Evolutionary conservation across 2,797 vertebrate species (phyloP).

Genomic region (Danio tinwini): DNA sequence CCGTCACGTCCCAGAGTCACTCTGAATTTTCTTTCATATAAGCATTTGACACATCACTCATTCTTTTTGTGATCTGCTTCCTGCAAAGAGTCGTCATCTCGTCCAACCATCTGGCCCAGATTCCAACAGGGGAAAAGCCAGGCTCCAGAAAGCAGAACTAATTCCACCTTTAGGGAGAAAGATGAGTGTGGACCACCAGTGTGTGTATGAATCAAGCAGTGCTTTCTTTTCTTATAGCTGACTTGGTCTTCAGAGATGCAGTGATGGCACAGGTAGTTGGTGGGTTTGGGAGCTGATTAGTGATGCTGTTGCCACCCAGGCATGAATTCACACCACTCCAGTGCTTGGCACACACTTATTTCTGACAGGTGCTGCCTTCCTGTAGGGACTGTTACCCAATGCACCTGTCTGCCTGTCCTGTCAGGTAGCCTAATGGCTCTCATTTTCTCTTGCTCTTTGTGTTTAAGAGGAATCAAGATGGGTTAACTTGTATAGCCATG

Average conservation of each 20-base stretch:
- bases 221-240: neutral
- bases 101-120: conserved; percentile 75
- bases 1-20: conserved; percentile 13
- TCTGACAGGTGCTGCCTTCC: conserved; percentile 22
- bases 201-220: conserved; percentile 18
- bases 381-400: neutral
- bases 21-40: conserved; percentile 33
- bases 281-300: conserved; percentile 49
- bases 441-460: conserved; percentile 13
- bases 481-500: neutral
- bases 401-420: neutral
- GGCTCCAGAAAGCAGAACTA: conserved; percentile 73
- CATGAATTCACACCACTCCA: conserved; percentile 4
- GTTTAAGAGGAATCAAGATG: conserved; percentile 1
- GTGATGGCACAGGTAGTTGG: conserved; percentile 35
- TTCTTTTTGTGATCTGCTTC: conserved; percentile 47
- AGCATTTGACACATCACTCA: conserved; percentile 33
- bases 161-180: conserved; percentile 75
- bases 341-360: conserved; percentile 23
- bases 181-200: conserved; percentile 55
- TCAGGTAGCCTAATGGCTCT: neutral
- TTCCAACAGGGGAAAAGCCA: conserved; percentile 73
- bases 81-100: conserved; percentile 70
- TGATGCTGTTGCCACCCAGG: conserved; percentile 19
- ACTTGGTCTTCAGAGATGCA: conserved; percentile 35